Evolutionary conservation across 2,797 vertebrate species (phyloP), one percentile per base, ranked within the genome.

Genomic region (Ptychadena robeensis): DNA sequence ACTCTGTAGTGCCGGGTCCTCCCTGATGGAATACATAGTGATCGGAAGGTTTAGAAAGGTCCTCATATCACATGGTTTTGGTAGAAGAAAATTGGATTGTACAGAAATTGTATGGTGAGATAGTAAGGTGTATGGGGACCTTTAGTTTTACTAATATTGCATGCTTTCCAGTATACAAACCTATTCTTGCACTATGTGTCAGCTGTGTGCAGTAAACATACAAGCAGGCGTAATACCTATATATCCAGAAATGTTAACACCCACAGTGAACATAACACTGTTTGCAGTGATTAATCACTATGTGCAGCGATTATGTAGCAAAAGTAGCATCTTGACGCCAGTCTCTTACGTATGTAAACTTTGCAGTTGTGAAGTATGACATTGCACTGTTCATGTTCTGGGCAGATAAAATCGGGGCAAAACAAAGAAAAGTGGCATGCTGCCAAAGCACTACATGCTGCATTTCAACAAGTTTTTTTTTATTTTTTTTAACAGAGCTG

Each of bases 361-460:
- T 30, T 44, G 35, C 63, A 37, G 28, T 22, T 44, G 44, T 11
- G n/a, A 61, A 32, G 59, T 61, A 61, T 44, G 61, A 65, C 59
- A 76, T 65, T 28, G 27, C 73, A 40, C 57, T 64, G 53, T 38
- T 64, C 59, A 35, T 48, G 28, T 27, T 34, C 30, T 53, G 32
- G 25, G 31, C 25, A 71, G 53, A 79, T 70, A 69, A 31, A 69
- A 79, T 61, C 48, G 61, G 25, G 25, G 63, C 25, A 31, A 61
- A 59, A 71, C 53, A 71, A 80, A 69, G 28, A 48, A 65, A 67
- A n/a, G 32, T 57, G 67, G 78, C 53, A n/a, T 15, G 25, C 27
- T 30, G 48, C 78, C 78, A 71, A 67, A 34, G 70, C 78, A 71
- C 67, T 63, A 40, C 34, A 80, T 40, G 78, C 10, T 61, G n/a